Conservation (phyloP, 2,113 vertebrate species). For the Panurus biarmicus region DNA sequence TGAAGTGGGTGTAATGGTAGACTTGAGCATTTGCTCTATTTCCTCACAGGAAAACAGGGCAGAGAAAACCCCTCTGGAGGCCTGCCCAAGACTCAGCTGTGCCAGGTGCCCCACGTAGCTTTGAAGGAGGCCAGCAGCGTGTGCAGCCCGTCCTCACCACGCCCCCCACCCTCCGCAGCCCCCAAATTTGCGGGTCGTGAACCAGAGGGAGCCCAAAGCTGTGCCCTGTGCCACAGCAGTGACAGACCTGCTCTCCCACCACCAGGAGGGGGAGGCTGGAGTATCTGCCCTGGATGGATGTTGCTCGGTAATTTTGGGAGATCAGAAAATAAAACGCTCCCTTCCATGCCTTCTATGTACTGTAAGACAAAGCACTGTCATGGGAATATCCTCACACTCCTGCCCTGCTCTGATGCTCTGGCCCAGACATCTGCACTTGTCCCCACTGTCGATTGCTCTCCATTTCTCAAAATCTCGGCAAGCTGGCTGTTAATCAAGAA, state of each 20-base stretch:
- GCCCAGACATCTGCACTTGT: not conserved
- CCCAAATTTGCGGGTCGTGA: not conserved
- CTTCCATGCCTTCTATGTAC: not conserved
- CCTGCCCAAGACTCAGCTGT: not conserved
- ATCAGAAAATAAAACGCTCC: not conserved
- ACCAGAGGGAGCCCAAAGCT: not conserved
- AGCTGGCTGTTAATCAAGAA: not conserved
- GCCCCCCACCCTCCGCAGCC: fast-evolving
- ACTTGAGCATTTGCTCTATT: not conserved
- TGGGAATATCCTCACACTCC: not conserved
- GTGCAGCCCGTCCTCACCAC: not conserved
- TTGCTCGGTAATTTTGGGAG: not conserved
- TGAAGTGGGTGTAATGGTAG: not conserved
- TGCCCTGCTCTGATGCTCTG: not conserved
- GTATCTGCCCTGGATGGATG: not conserved
- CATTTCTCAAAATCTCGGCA: not conserved
- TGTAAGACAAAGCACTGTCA: not conserved
- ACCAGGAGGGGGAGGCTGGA: not conserved
- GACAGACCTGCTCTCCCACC: not conserved
- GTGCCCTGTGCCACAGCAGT: not conserved
- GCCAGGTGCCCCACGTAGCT: not conserved
- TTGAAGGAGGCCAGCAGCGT: not conserved
- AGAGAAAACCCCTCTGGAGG: not conserved
- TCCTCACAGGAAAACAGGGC: not conserved
- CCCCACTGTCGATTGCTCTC: not conserved